Conservation (phyloP, 2,113 vertebrate genomes). For the Myiopsitta monachus region DNA sequence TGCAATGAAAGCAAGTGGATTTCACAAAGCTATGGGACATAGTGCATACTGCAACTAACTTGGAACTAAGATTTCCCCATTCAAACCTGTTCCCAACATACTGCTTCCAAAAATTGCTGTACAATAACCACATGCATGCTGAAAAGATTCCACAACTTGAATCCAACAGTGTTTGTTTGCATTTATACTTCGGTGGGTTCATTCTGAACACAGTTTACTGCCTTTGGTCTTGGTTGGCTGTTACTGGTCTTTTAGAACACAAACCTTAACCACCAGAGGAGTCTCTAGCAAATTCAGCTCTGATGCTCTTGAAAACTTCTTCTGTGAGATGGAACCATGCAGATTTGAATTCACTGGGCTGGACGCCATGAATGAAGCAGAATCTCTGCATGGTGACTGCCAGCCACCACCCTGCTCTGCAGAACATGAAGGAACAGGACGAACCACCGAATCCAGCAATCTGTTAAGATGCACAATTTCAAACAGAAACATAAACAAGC, state of each 20-base stretch:
- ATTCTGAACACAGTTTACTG: background rate
- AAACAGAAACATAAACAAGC: background rate
- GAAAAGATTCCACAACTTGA: background rate
- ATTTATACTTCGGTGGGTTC: background rate
- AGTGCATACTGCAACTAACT: background rate
- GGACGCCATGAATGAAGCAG: constrained; percentile 58
- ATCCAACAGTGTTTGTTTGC: background rate
- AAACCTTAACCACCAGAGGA: constrained; percentile 90
- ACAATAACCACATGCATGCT: background rate
- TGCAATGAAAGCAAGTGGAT: background rate
- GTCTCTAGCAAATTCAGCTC: constrained; percentile 86
- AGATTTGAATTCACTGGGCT: constrained; percentile 33
- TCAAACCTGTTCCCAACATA: background rate
- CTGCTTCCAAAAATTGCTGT: background rate
- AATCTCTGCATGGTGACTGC: constrained; percentile 64
- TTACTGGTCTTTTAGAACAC: background rate
- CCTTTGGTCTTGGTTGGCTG: background rate
- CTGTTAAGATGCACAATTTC: constrained; percentile 61
- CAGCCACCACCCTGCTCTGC: constrained; percentile 36
- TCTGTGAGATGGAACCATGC: constrained; percentile 28
- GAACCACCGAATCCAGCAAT: constrained; percentile 83
- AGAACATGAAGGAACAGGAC: constrained; percentile 73
- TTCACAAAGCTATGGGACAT: background rate
- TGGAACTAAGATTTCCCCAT: background rate
- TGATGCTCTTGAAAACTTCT: constrained; percentile 70